Evolutionary conservation across 2,888 invertebrate genomes (phyloP).

Genomic region (Entomobrya proxima): DNA sequence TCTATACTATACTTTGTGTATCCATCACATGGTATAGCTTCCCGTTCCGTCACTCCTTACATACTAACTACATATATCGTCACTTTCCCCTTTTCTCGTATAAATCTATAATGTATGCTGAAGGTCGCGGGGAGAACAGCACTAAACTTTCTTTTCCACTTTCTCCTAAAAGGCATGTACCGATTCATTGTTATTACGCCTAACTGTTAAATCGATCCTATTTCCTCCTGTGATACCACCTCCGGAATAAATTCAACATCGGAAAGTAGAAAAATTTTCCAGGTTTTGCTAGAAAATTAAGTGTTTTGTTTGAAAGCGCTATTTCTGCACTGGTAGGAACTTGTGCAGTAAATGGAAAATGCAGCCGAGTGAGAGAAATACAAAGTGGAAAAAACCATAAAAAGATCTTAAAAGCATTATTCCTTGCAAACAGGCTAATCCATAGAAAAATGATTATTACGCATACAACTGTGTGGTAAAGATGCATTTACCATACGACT

Average conservation of each 20-base stretch:
- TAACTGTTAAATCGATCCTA: slow-evolving; percentile 19
- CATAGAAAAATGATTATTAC: neutral
- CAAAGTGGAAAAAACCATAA: neutral
- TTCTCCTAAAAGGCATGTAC: neutral
- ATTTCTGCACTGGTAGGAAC: neutral
- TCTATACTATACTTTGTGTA: slow-evolving; percentile 3
- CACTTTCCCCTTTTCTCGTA: slow-evolving; percentile 9
- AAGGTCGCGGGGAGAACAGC: slow-evolving; percentile 22
- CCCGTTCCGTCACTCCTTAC: slow-evolving; percentile 26
- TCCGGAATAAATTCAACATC: neutral
- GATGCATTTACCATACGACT: neutral
- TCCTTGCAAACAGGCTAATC: neutral
- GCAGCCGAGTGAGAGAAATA: neutral
- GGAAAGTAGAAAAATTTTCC: neutral
- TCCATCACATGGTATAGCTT: neutral
- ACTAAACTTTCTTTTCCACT: slow-evolving; percentile 11
- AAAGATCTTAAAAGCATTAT: neutral
- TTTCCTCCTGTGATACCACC: neutral
- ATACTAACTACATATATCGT: slow-evolving; percentile 18
- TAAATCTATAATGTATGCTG: neutral
- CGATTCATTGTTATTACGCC: neutral
- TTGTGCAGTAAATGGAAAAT: neutral
- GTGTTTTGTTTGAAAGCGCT: slow-evolving; percentile 1
- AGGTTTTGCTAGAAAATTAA: neutral
- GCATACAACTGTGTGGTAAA: neutral